Percentiles rank a stretch among this genome's conserved stretches.
Evolutionary conservation across 2,797 vertebrate genomes (phyloP).

Genomic region (Gouania willdenowi): DNA sequence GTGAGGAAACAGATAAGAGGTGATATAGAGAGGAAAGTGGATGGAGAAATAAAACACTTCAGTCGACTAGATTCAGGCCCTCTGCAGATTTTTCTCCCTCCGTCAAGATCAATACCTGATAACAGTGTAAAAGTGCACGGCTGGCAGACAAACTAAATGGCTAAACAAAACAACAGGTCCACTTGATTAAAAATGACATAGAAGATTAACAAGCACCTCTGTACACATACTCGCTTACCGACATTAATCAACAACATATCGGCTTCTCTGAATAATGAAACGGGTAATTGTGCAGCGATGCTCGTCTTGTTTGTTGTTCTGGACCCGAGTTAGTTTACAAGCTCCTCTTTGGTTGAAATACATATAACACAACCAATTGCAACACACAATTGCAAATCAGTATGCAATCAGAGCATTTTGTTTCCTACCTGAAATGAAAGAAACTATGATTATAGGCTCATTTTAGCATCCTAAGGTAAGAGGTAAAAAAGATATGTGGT

Average conservation of each 20-base stretch:
- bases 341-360: slow-evolving; percentile 53
- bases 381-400: slow-evolving; percentile 65
- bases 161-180: slow-evolving; percentile 54
- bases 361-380: slow-evolving; percentile 52
- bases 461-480: slow-evolving; percentile 48
- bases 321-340: slow-evolving; percentile 49
- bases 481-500: no score
- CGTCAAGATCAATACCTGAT: slow-evolving; percentile 30
- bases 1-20: slow-evolving; percentile 22
- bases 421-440: slow-evolving; percentile 40
- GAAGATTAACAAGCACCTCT: slow-evolving; percentile 45
- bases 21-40: slow-evolving; percentile 21
- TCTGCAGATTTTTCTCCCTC: slow-evolving; percentile 23
- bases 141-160: slow-evolving; percentile 12
- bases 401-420: slow-evolving; percentile 55
- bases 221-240: slow-evolving; percentile 60
- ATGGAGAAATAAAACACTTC: slow-evolving; percentile 12
- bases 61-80: slow-evolving; percentile 7
- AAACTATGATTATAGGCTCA: slow-evolving; percentile 52
- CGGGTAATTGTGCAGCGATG: slow-evolving; percentile 55
- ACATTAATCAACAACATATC: slow-evolving; percentile 64
- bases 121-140: slow-evolving; percentile 13
- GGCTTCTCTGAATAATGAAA: slow-evolving; percentile 62
- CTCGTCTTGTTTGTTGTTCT: slow-evolving; percentile 33
- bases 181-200: slow-evolving; percentile 54